Conservation (phyloP, 1,140 invertebrate genomes). For the Drosophila sucinea region DNA sequence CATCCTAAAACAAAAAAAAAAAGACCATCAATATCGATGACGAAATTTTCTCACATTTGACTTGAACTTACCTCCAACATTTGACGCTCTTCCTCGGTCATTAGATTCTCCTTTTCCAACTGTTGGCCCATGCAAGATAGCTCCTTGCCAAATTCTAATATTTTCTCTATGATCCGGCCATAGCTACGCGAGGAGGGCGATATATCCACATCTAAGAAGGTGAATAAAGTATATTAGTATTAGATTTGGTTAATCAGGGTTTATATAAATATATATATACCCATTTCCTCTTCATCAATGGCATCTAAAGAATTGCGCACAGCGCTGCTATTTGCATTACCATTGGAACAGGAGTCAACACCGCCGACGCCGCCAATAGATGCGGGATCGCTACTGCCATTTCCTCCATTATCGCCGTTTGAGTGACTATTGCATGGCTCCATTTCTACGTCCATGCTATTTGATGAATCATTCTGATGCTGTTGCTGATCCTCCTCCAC, state of each 20-base stretch:
- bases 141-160: conserved; percentile 97
- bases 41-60: not conserved
- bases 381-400: conserved; percentile 40
- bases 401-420: conserved; percentile 45
- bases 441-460: conserved; percentile 83
- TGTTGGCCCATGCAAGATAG: conserved; percentile 95
- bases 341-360: conserved; percentile 85
- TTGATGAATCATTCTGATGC: conserved; percentile 34
- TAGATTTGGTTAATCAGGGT: conserved; percentile 12
- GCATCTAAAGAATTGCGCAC: conserved; percentile 80
- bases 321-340: conserved; percentile 84
- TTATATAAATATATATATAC: conserved; percentile 76
- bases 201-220: conserved; percentile 83
- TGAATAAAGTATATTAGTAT: not conserved
- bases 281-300: conserved; percentile 87
- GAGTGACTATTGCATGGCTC: conserved; percentile 78
- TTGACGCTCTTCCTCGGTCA: conserved; percentile 94
- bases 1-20: conserved; percentile 87
- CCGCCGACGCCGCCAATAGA: conserved; percentile 38
- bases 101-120: conserved; percentile 91
- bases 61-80: conserved; percentile 90
- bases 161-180: conserved; percentile 93
- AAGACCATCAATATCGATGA: not conserved
- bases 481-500: conserved; percentile 46
- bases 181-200: conserved; percentile 85